Conservation (phyloP, 2,888 invertebrate species). For the Heterodera filipjevi region DNA sequence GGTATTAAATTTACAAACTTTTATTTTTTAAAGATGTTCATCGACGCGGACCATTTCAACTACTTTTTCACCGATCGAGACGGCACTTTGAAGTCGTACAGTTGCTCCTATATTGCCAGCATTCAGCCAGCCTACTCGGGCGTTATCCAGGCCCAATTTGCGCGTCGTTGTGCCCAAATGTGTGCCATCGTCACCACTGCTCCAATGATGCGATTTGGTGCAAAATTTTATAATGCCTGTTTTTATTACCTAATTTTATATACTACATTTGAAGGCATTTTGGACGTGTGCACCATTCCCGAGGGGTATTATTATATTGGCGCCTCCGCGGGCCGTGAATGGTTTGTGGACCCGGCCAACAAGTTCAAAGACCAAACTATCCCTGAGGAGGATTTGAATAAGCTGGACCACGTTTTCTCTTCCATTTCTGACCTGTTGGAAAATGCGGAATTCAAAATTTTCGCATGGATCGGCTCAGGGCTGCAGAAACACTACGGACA, state of each 20-base stretch:
- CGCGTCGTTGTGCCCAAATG: constrained; percentile 64
- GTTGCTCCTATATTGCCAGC: constrained; percentile 62
- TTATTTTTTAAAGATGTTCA: constrained; percentile 41
- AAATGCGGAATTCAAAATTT: constrained; percentile 53
- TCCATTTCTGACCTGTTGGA: constrained; percentile 56
- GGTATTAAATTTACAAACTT: not conserved
- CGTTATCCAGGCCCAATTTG: constrained; percentile 64
- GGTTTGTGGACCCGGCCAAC: constrained; percentile 62
- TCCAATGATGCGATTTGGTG: constrained; percentile 63
- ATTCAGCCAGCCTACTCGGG: constrained; percentile 65
- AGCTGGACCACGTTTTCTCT: constrained; percentile 56
- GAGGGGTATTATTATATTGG: constrained; percentile 65
- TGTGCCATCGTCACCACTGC: constrained; percentile 64
- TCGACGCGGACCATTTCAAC: constrained; percentile 63
- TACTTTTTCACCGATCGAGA: constrained; percentile 65
- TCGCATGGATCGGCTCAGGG: constrained; percentile 64
- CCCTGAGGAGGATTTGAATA: constrained; percentile 50
- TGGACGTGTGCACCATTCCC: constrained; percentile 58
- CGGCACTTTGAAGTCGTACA: constrained; percentile 64
- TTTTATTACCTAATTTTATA: not conserved
- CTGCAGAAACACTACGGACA: constrained; percentile 65
- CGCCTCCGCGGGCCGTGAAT: constrained; percentile 65
- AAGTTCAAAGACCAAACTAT: constrained; percentile 64
- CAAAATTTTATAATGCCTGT: not conserved
- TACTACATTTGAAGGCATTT: constrained; percentile 18